phyloP scores from a whole-genome alignment of 2,888 invertebrate genomes.

The Drosophila birchii region DNA sequence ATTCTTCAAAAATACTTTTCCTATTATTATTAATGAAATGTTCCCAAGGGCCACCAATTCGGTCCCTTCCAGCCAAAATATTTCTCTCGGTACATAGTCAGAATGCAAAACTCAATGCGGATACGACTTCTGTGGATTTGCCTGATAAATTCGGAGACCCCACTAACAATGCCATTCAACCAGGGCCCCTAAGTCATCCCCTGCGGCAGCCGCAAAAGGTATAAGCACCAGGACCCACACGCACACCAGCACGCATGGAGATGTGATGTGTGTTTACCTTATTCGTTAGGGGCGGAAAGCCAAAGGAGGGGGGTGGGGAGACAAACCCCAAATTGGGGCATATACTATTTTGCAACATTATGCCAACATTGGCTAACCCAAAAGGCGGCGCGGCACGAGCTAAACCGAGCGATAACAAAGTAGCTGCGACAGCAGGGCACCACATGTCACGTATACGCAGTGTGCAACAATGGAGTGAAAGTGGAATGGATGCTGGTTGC shows the following conservation, averaged over 20 bases:
- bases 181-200: constrained; percentile 22
- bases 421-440: constrained; percentile 61
- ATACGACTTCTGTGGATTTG: constrained; percentile 24
- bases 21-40: neutral
- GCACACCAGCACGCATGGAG: constrained; percentile 34
- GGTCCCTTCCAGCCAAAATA: neutral
- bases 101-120: constrained; percentile 31
- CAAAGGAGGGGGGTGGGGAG: constrained; percentile 19
- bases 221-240: constrained; percentile 52
- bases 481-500: constrained; percentile 36
- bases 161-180: constrained; percentile 45
- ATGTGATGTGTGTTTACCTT: constrained; percentile 76
- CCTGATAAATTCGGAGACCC: constrained; percentile 33
- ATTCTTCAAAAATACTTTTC: too few relatives aligned
- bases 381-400: constrained; percentile 27
- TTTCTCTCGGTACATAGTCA: constrained; percentile 27
- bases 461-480: constrained; percentile 70
- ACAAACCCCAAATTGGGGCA: constrained; percentile 68
- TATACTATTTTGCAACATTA: constrained; percentile 58
- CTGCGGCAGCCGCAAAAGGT: constrained; percentile 70
- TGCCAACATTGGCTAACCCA: constrained; percentile 66
- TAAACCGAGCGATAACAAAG: constrained; percentile 62
- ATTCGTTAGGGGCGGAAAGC: constrained; percentile 37
- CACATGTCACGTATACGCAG: constrained; percentile 74
- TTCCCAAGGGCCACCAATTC: neutral